Conservation (phyloP, 2,113 vertebrate species). For the Corythaeola cristata region DNA sequence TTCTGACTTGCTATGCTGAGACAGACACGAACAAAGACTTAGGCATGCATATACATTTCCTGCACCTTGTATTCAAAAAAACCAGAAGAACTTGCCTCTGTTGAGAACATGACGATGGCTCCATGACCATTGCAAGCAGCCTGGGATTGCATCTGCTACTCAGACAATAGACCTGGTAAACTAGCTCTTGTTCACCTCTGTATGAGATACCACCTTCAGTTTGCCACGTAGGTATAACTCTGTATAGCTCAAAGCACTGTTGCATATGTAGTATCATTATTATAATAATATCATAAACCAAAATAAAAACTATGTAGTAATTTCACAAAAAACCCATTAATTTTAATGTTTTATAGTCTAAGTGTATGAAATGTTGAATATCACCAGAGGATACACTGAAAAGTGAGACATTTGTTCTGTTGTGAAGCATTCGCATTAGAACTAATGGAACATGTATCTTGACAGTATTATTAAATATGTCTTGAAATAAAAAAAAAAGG, state of each 20-base stretch:
- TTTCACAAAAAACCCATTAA: not conserved
- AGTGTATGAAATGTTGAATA: not conserved
- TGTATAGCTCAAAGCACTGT: not conserved
- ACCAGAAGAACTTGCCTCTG: not conserved
- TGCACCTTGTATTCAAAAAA: not conserved
- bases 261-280: not conserved
- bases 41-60: fast-evolving
- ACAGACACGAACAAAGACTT: not conserved
- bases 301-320: not conserved
- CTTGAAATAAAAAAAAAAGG: not conserved
- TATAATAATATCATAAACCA: not conserved
- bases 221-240: fast-evolving
- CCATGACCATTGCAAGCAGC: not conserved
- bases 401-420: not conserved
- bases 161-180: not conserved
- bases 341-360: not conserved
- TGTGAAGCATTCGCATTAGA: not conserved
- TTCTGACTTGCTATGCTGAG: not conserved
- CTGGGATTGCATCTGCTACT: not conserved
- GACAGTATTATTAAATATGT: not conserved
- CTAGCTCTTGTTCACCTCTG: not conserved
- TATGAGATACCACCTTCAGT: not conserved
- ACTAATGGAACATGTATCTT: not conserved
- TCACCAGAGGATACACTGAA: not conserved
- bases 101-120: not conserved